Base-by-base conservation (phyloP, 1,140 invertebrate genomes). In the Eumaeus atala region DNA sequence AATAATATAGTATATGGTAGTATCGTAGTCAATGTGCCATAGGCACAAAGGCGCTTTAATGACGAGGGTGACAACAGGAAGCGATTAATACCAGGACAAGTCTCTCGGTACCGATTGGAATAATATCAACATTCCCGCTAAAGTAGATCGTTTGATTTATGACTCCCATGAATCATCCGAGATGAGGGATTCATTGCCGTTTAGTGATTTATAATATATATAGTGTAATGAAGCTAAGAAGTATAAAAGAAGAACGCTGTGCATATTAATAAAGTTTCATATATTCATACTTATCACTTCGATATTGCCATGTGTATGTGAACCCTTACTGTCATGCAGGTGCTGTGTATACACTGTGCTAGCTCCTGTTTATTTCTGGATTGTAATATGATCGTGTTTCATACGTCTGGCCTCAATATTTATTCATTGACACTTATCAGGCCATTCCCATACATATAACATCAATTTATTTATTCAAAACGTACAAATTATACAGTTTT, bases 191-290 rank as follows among this genome's bases (percentile, higher is more conserved):
- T 44, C 14, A 44, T 44, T 44, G 16, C 16, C 40, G 17, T 44
- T 44, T 44, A 44, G 40, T 16, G 40, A 44, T 44, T 44, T 44
- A n/a, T n/a, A n/a, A n/a, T n/a, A n/a, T n/a, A n/a, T n/a, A n/a
- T n/a, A 28, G 21, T 28, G 6, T 28, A 28, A 3, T 28, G 6
- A 28, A 28, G 6, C 2, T 3, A 28, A 28, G 6, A 2, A 6
- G 2, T 3, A 28, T 28, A 6, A 28, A 28, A 28, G 6, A 28
- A 28, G 21, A 28, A 28, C 2, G 21, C 6, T 28, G 21, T 28
- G 21, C 21, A 28, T 28, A 28, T 28, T 28, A 28, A 28, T 6
- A 28, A n/a, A 28, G 21, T 28, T 3, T 28, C 21, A 28, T 28
- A 28, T 3, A 6, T 28, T 28, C 6, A 6, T 6, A 28, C 6